Evolutionary conservation across 2,797 vertebrate genomes (phyloP), one percentile per base, ranked within the genome.

Genomic region (Micropoecilia bifurca): DNA sequence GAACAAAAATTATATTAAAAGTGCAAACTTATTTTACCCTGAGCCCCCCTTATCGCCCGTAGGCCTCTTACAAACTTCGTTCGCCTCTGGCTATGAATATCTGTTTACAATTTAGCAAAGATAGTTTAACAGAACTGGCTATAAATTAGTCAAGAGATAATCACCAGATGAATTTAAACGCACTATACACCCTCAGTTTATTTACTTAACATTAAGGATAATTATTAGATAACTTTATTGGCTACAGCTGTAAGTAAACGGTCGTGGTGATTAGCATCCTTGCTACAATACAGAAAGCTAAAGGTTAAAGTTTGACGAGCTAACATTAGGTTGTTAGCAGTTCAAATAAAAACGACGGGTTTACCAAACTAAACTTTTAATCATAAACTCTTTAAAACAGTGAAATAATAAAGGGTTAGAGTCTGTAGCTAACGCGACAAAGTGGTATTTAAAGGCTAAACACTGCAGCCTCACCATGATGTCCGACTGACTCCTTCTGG

Each of bases 381-480:
- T 8, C 9, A 22, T n/a, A n/a, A 41, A 46, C 6, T n/a, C 7
- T 71, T 46, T 3, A 1, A 57, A 18, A 53, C 36, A 13, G 18
- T 0, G 25, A 7, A 74, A 50, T 14, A 20, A 39, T 3, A 33
- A 8, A 30, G 5, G 3, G 13, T 30, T 18, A 16, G 2, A 36
- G 46, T 46, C 48, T 2, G 3, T 7, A 43, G n/a, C 12, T 33
- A 50, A 43, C 14, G 48, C 2, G 41, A 18, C 5, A 10, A 6
- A 50, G n/a, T 25, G 25, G 8, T 4, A 45, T 16, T 20, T 30
- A 12, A 55, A 53, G 55, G 4, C 9, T 36, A 46, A 43, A 36
- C n/a, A 16, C 47, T 0, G 28, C 72, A 55, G n/a, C 9, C 77
- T 80, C 71, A 83, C 77, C 82, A 80, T 83, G 69, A 50, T 80